These are phyloP conservation scores for Micromys minutus DNA, from an alignment of 2,113 vertebrate genomes.

Conservation along the genomic window DNA sequence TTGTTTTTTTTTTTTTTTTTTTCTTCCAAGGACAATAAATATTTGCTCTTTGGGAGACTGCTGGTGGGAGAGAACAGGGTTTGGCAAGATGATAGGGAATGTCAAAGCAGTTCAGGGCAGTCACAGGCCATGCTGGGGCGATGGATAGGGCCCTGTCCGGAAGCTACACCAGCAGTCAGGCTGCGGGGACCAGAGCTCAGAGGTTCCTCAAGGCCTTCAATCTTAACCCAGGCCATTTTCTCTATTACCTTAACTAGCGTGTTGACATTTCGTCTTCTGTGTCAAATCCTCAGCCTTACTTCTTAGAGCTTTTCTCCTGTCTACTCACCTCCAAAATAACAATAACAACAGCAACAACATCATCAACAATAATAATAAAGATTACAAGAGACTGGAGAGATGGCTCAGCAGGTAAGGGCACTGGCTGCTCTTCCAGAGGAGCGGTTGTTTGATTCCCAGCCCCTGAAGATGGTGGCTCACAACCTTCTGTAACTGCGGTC, in stretches of 20 bases:
- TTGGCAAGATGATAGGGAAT: conserved; percentile 71
- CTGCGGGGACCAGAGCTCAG: background rate
- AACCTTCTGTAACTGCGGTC: background rate
- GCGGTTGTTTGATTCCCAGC: background rate
- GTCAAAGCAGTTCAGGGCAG: conserved; percentile 62
- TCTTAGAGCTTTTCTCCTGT: background rate
- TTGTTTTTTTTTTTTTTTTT: conserved; percentile 66
- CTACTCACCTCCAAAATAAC: background rate
- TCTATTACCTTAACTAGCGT: background rate
- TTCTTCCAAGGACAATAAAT: conserved; percentile 83
- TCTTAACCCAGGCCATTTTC: background rate
- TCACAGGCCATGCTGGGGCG: conserved; percentile 37
- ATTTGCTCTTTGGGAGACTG: conserved; percentile 80
- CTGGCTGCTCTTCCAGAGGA: background rate
- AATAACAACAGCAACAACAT: no score
- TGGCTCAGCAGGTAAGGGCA: background rate
- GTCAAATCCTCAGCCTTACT: background rate
- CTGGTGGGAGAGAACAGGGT: conserved; percentile 74
- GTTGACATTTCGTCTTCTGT: accelerated
- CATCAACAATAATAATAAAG: no score
- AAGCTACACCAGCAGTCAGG: conserved; percentile 35
- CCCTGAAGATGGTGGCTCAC: background rate
- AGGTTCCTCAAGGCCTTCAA: background rate
- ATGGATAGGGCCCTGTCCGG: background rate
- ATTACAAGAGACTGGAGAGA: background rate